Percentiles rank a stretch among this genome's conserved stretches.
Conservation (phyloP, 2,888 invertebrate genomes). For the Ormia ochracea region DNA sequence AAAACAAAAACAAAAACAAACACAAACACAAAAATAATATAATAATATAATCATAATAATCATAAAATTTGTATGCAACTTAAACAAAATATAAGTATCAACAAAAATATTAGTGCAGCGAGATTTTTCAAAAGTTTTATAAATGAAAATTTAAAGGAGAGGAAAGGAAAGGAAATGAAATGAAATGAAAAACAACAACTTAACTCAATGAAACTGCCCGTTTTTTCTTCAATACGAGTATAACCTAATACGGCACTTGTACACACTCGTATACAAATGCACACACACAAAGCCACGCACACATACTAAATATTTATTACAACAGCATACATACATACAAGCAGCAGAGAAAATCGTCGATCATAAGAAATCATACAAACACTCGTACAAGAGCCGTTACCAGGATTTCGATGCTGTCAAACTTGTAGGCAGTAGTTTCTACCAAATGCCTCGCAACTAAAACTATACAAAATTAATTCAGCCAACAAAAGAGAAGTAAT, state of each 20-base stretch:
- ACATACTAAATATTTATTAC: neutral
- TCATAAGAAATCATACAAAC: constrained; percentile 22
- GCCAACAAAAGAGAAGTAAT: neutral
- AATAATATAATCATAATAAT: too few species aligned
- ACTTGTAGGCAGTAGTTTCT: neutral
- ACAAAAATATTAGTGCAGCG: constrained; percentile 13
- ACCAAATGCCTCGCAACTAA: neutral
- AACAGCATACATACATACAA: too few species aligned
- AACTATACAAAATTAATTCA: neutral
- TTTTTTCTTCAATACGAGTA: constrained; percentile 32
- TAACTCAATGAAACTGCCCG: constrained; percentile 50
- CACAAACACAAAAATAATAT: too few species aligned
- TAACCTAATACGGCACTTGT: constrained; percentile 4
- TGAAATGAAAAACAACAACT: constrained; percentile 28
- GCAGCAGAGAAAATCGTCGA: constrained; percentile 22
- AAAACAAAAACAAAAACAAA: too few species aligned
- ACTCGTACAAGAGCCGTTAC: neutral
- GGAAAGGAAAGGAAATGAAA: neutral
- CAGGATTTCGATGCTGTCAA: neutral
- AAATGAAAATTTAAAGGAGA: neutral
- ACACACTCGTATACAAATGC: neutral
- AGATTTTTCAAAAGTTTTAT: constrained; percentile 1
- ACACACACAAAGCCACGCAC: constrained; percentile 36
- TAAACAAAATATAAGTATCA: constrained; percentile 9
- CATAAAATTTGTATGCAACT: neutral